Conservation (phyloP, 30 jellyfish, hydroid and myxozoan genomes). For the Clytia hemisphaerica region DNA sequence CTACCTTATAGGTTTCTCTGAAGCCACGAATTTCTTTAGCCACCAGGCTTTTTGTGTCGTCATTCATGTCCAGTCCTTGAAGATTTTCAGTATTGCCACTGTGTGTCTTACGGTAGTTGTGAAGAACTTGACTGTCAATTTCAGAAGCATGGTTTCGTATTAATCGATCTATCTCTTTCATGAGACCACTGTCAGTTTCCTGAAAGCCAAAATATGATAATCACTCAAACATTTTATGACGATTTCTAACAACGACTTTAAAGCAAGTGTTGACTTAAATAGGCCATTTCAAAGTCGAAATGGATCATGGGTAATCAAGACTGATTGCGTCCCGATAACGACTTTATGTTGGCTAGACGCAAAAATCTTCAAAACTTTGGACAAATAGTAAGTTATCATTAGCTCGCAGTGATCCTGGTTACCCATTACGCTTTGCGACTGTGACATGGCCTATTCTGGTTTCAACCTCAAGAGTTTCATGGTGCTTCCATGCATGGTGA, state of each 20-base stretch:
- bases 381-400: too few relatives aligned
- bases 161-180: slow-evolving; percentile 52
- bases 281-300: too few relatives aligned
- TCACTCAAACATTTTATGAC: too few relatives aligned
- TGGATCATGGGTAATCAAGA: too few relatives aligned
- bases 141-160: slow-evolving; percentile 68
- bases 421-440: too few relatives aligned
- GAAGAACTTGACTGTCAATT: slow-evolving; percentile 77
- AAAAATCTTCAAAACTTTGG: too few relatives aligned
- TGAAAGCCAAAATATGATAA: slow-evolving; percentile 6
- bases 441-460: too few relatives aligned
- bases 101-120: slow-evolving; percentile 86
- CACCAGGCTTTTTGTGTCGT: slow-evolving; percentile 88
- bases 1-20: slow-evolving; percentile 92
- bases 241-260: not conserved
- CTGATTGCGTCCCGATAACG: too few relatives aligned
- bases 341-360: too few relatives aligned
- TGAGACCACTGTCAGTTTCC: slow-evolving; percentile 47
- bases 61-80: slow-evolving; percentile 96
- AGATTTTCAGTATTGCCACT: slow-evolving; percentile 96
- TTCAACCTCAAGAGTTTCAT: too few relatives aligned
- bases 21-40: slow-evolving; percentile 94
- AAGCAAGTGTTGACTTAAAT: not conserved
- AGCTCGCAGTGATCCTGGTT: not conserved
- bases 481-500: too few relatives aligned